These are phyloP conservation scores for Tetragonula clypearis DNA, from an alignment of 1,140 invertebrate genomes.

Conservation along the genomic window DNA sequence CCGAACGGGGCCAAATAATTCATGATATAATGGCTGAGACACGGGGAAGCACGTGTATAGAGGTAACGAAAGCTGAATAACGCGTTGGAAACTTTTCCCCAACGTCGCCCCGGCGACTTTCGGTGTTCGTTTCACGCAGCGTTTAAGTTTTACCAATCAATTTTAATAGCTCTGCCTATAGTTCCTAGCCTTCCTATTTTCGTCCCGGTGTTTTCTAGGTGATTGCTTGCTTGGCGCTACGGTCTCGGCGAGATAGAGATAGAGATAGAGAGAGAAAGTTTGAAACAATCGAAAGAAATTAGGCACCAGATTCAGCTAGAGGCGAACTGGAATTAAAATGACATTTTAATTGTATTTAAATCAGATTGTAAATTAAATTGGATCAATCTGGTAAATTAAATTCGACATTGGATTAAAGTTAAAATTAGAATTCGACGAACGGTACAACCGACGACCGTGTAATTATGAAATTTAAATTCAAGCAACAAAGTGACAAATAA, in stretches of 20 bases:
- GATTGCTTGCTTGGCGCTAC: neutral
- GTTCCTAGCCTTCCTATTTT: neutral
- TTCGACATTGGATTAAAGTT: no score
- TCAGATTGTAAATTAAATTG: no score
- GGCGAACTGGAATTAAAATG: no score
- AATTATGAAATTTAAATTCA: no score
- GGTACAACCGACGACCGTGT: no score
- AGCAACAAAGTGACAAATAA: no score
- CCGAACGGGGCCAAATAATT: constrained; percentile 56
- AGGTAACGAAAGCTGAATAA: constrained; percentile 30
- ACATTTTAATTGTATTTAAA: no score
- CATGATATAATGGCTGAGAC: constrained; percentile 41
- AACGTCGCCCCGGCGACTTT: no score
- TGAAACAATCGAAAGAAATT: constrained; percentile 2
- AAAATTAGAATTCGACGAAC: no score
- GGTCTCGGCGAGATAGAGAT: neutral
- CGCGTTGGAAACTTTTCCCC: constrained; percentile 16
- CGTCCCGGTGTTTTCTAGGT: neutral
- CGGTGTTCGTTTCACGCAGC: neutral
- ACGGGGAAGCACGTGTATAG: constrained; percentile 8
- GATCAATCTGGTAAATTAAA: no score
- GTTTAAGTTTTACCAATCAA: neutral
- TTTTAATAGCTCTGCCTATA: neutral
- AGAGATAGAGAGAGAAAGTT: no score
- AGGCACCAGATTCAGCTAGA: no score